These are phyloP conservation scores for Promerops cafer DNA, from an alignment of 2,113 vertebrate genomes.

Conservation along the genomic window DNA sequence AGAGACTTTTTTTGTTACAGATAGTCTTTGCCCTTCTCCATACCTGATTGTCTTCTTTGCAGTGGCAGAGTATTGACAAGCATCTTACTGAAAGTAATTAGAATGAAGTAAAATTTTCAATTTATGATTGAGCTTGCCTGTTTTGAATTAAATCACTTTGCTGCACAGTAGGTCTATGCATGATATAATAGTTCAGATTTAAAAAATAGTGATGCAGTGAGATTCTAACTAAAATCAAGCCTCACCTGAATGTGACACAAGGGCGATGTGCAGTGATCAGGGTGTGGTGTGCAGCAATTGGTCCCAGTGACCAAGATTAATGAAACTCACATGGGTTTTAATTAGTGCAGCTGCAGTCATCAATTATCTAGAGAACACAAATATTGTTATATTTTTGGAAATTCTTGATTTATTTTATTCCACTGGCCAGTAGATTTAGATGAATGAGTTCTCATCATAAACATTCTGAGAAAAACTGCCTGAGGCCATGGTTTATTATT, in stretches of 20 bases:
- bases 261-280: conserved; percentile 72
- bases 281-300: conserved; percentile 82
- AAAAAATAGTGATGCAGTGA: neutral
- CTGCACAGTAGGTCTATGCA: neutral
- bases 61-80: neutral
- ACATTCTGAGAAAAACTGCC: conserved; percentile 80
- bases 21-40: neutral
- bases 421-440: conserved; percentile 90
- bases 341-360: conserved; percentile 95
- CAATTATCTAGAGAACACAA: conserved; percentile 96
- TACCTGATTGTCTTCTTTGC: neutral
- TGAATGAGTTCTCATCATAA: conserved; percentile 96
- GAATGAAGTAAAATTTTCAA: neutral
- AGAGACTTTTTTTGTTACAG: neutral
- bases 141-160: neutral
- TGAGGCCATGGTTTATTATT: conserved; percentile 77
- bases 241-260: conserved; percentile 75
- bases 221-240: neutral
- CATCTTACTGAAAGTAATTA: neutral
- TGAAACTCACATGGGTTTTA: conserved; percentile 94
- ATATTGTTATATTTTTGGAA: conserved; percentile 99
- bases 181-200: neutral
- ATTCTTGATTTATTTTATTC: conserved; percentile 97
- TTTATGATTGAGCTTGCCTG: neutral
- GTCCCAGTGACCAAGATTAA: conserved; percentile 92